Evolutionary conservation across 2,888 invertebrate species (phyloP).

Genomic region (Pantelozetes paolii): DNA sequence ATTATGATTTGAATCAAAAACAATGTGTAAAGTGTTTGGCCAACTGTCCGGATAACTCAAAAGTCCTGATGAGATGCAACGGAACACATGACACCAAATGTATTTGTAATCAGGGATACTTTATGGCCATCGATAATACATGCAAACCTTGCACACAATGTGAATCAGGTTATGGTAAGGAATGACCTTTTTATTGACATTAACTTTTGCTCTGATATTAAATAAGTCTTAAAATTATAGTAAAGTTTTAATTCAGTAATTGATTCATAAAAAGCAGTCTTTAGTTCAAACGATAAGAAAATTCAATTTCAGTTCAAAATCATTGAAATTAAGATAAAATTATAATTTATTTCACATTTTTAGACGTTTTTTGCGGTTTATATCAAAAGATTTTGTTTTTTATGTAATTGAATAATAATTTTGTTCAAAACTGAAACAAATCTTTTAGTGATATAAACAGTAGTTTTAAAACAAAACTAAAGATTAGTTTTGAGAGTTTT

Average conservation of each 20-base stretch:
- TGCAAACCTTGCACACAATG: constrained; percentile 38
- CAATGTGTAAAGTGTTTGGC: constrained; percentile 21
- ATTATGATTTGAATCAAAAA: neutral
- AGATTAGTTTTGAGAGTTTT: neutral
- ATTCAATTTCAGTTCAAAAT: too few relatives aligned
- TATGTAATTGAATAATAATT: too few relatives aligned
- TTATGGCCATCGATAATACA: constrained; percentile 45
- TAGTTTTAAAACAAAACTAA: neutral
- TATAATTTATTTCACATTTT: too few relatives aligned
- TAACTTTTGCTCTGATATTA: neutral
- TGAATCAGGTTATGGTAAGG: constrained; percentile 33
- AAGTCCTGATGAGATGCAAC: constrained; percentile 49
- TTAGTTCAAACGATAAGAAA: too few relatives aligned
- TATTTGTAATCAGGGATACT: constrained; percentile 50
- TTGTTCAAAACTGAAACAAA: too few relatives aligned
- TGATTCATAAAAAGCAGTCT: too few relatives aligned
- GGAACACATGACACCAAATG: constrained; percentile 51
- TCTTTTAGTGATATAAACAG: neutral
- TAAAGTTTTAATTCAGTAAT: too few relatives aligned
- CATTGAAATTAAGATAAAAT: too few relatives aligned
- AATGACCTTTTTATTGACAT: neutral
- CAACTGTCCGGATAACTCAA: constrained; percentile 49
- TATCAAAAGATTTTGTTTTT: too few relatives aligned
- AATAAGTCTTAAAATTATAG: too few relatives aligned
- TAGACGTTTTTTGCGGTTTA: too few relatives aligned